These are phyloP conservation scores for Passer montanus DNA, from an alignment of 2,113 vertebrate genomes.

Conservation along the genomic window DNA sequence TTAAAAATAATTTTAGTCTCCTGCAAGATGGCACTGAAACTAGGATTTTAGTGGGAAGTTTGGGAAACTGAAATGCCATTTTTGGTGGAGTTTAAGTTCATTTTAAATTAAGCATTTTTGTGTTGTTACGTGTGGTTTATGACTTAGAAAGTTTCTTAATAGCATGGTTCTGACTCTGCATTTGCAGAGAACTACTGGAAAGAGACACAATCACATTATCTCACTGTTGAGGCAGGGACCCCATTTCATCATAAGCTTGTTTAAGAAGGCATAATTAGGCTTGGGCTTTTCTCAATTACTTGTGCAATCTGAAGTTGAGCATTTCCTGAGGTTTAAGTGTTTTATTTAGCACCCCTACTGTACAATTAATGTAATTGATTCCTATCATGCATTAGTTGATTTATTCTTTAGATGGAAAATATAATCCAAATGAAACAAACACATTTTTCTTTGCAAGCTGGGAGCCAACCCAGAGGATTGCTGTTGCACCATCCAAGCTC, in stretches of 20 bases:
- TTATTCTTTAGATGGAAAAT: conserved; percentile 11
- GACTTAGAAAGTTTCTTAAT: neutral
- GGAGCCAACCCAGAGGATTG: neutral
- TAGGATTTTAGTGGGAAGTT: neutral
- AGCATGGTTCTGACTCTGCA: neutral
- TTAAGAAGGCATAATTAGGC: neutral
- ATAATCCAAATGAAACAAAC: neutral
- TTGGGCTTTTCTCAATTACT: neutral
- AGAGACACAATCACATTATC: neutral
- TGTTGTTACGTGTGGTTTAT: neutral
- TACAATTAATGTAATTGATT: conserved; percentile 23
- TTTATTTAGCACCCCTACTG: conserved; percentile 1
- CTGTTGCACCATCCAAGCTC: neutral
- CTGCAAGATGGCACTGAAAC: neutral
- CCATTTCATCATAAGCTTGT: conserved; percentile 3
- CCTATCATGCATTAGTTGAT: neutral
- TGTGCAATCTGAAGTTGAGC: neutral
- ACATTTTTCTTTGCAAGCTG: neutral
- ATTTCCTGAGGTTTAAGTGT: conserved; percentile 39
- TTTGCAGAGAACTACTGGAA: neutral
- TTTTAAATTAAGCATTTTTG: conserved; percentile 24
- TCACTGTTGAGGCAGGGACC: neutral
- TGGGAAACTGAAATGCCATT: neutral
- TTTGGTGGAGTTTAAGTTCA: neutral
- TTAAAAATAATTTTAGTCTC: neutral